Conservation (phyloP, 1,140 invertebrate species). For the Achroia grisella region DNA sequence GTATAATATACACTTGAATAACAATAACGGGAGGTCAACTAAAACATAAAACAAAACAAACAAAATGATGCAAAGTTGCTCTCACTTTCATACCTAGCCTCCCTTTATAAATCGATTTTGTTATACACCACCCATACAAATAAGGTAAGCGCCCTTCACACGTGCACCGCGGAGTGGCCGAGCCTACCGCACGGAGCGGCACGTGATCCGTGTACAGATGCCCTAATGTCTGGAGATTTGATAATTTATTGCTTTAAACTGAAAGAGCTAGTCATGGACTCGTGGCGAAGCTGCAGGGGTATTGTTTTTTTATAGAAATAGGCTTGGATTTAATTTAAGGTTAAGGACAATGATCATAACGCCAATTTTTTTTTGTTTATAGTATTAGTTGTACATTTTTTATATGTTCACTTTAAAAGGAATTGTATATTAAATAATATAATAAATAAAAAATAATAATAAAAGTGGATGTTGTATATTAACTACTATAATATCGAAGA, state of each 20-base stretch:
- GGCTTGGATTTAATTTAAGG: no score
- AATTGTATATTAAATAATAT: neutral
- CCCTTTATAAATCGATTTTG: conserved; percentile 14
- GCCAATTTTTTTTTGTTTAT: no score
- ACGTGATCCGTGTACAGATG: conserved; percentile 7
- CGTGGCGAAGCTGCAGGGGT: no score
- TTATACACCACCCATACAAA: conserved; percentile 16
- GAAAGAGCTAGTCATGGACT: no score
- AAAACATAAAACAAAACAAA: neutral
- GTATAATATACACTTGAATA: no score
- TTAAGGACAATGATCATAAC: no score
- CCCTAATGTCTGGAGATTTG: neutral
- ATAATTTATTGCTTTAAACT: neutral
- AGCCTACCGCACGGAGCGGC: conserved; percentile 15
- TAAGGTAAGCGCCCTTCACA: conserved; percentile 1
- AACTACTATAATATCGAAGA: neutral
- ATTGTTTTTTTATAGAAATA: no score
- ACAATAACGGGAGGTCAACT: no score
- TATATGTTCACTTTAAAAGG: no score
- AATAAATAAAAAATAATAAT: neutral
- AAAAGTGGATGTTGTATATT: neutral
- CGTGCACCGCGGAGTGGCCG: conserved; percentile 5
- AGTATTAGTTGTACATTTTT: no score
- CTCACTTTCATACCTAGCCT: conserved; percentile 3
- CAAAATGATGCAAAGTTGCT: neutral